Base-by-base conservation (phyloP, 2,797 vertebrate genomes). In the Acanthornis magna region DNA sequence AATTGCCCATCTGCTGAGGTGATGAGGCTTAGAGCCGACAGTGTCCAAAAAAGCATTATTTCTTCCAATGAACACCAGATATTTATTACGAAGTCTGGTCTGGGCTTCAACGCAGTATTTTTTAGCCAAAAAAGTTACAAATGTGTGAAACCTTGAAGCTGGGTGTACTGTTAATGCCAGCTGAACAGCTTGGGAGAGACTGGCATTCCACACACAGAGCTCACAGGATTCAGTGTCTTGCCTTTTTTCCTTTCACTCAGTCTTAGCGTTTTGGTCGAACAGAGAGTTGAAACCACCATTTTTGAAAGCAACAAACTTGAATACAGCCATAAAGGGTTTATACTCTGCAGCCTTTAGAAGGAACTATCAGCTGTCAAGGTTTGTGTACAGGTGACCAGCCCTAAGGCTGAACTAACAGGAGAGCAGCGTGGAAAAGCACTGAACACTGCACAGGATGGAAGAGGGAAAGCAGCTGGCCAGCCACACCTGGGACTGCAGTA, bases 131-230 rank as follows among this genome's bases (percentile, higher is more conserved):
- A 43, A 26, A 13, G 12, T n/a, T 47, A 16, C 9, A 16, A 42
- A 34, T 11, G 1, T 43, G 34, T 68, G 51, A 84, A 93, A 61
- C 40, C 40, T 79, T 76, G 66, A 75, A 75, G 65, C 10, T 4
- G 2, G 6, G 5, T 66, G 38, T 48, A 18, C 38, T 43, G 42
- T 26, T 84, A 16, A 25, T 34, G 27, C 55, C 86, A 87, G 58
- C 25, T 88, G 55, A 92, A 88, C 14, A 79, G 27, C 60, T 58
- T 89, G 74, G 9, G 18, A 51, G 14, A 60, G 13, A 27, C 9
- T 16, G 47, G 14, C 0, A 0, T 61, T 21, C 26, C 2, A 48
- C 7, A 16, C 1, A 0, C 23, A 40, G 66, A 79, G 53, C 60
- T 60, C 45, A 42, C 38, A 65, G 17, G 15, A 67, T 29, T 77